Evolutionary conservation across 2,797 vertebrate species (phyloP).

Genomic region (Cynopterus sphinx): DNA sequence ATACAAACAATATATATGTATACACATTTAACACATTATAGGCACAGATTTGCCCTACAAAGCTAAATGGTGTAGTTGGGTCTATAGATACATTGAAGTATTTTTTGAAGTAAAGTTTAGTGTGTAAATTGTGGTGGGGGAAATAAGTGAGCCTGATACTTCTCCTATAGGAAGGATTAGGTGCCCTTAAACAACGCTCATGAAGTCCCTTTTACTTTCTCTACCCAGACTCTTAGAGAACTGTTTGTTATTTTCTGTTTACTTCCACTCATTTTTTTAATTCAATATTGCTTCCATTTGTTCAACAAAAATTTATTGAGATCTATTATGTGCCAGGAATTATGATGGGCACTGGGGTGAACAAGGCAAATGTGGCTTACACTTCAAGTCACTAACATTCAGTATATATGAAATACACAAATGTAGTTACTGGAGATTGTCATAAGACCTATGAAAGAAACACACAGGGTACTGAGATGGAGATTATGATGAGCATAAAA

Average conservation of each 20-base stretch:
- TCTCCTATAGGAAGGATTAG: not conserved
- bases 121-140: not conserved
- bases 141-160: not conserved
- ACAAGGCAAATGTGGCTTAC: not conserved
- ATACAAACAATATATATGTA: not conserved
- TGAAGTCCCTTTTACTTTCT: not conserved
- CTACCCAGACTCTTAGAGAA: not conserved
- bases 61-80: not conserved
- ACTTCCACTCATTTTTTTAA: not conserved
- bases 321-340: not conserved
- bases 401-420: not conserved
- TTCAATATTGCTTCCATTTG: not conserved
- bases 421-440: not conserved
- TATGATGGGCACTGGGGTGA: not conserved
- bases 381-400: not conserved
- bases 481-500: not conserved
- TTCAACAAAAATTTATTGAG: not conserved
- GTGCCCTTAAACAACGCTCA: not conserved
- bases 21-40: not conserved
- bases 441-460: not conserved
- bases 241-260: not conserved
- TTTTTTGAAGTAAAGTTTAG: not conserved
- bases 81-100: not conserved
- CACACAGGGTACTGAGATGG: not conserved
- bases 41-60: not conserved